A percentile compares a stretch with the other conserved stretches of the same genome.
phyloP scores from a whole-genome alignment of 2,888 invertebrate species.

The Scaptomyza parva region DNA sequence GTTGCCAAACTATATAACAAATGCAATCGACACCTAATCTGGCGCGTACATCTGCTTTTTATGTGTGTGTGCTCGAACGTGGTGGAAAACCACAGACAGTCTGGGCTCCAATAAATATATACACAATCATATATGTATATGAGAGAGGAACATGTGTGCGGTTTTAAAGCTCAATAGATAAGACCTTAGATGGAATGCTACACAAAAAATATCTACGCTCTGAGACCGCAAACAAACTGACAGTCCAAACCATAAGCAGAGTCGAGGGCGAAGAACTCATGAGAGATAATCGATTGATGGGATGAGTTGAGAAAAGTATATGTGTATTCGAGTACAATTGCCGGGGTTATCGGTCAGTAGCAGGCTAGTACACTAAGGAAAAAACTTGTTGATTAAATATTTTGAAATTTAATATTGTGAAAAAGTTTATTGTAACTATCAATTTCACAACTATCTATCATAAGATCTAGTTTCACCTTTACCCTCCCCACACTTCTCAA shows the following conservation, averaged over 20 bases:
- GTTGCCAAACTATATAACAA: constrained; percentile 54
- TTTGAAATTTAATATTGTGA: background rate
- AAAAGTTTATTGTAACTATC: no score
- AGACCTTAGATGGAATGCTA: constrained; percentile 21
- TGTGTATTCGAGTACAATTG: constrained; percentile 6
- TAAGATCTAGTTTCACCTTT: background rate
- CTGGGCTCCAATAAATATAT: constrained; percentile 7
- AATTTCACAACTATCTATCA: background rate
- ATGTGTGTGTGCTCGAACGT: constrained; percentile 42
- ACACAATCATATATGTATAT: constrained; percentile 1
- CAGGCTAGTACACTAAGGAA: background rate
- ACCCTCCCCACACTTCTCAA: background rate
- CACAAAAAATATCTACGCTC: constrained; percentile 8
- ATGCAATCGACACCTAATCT: constrained; percentile 74
- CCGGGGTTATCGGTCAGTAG: constrained; percentile 43
- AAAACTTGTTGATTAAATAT: background rate
- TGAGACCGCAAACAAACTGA: constrained; percentile 35
- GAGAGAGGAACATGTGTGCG: constrained; percentile 26
- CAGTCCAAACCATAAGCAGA: constrained; percentile 15
- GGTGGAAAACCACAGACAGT: constrained; percentile 3
- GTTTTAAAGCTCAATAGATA: constrained; percentile 38
- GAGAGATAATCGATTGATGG: constrained; percentile 30
- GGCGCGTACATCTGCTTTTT: constrained; percentile 52
- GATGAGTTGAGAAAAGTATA: constrained; percentile 1
- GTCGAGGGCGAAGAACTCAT: constrained; percentile 14